Conservation (phyloP, 2,113 vertebrate species). For the Baryphthengus martii region DNA sequence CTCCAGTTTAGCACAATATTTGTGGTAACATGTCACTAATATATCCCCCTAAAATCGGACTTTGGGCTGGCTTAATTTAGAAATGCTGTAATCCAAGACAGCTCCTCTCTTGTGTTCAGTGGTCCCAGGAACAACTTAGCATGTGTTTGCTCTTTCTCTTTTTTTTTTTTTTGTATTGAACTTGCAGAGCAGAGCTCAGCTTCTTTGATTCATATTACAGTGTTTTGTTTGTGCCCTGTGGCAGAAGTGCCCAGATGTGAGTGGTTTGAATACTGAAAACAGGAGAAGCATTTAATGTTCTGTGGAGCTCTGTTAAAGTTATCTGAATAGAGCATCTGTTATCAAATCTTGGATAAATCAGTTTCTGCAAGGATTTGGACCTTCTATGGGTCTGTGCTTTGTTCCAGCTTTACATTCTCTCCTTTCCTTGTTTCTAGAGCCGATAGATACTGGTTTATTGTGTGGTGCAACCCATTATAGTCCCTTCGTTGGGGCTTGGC, state of each 20-base stretch:
- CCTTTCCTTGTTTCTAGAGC: conserved; percentile 2
- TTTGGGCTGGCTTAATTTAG: neutral
- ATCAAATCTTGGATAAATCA: conserved; percentile 7
- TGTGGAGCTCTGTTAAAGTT: conserved; percentile 15
- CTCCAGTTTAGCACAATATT: neutral
- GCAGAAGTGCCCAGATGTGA: conserved; percentile 8
- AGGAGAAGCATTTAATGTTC: neutral
- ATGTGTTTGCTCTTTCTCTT: conserved; percentile 29
- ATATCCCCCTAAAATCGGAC: neutral
- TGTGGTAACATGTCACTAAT: neutral
- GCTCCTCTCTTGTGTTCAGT: neutral
- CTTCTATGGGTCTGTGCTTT: neutral
- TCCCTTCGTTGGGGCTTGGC: neutral
- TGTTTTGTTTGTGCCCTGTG: conserved; percentile 11
- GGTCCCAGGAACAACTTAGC: neutral
- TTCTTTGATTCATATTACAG: conserved; percentile 10
- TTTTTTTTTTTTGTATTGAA: neutral
- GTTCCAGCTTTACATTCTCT: conserved; percentile 33
- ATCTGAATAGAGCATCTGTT: conserved; percentile 33
- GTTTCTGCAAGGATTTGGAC: conserved; percentile 24
- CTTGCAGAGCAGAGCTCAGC: neutral
- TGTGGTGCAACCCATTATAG: conserved; percentile 6
- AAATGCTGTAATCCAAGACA: neutral
- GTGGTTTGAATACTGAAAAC: neutral
- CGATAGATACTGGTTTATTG: conserved; percentile 18